Evolutionary conservation across 1,140 invertebrate species (phyloP), one percentile per base, ranked within the genome.

Genomic region (Lethocerus indicus): DNA sequence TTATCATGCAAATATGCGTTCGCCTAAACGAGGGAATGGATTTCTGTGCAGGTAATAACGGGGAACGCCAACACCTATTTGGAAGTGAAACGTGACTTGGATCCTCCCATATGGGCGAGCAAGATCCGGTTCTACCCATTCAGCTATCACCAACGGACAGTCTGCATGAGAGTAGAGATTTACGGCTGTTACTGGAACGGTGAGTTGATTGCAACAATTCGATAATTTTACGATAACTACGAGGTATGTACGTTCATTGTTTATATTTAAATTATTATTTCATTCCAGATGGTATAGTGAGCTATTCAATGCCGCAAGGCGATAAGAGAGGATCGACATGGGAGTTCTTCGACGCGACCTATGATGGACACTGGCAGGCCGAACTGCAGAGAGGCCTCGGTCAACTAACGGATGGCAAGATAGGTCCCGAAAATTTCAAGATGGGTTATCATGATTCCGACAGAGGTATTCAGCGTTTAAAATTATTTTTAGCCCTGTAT

Each of bases 11-110:
- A 20, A 41, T 9, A 44, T 16, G 32, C 21, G 35, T 42, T 6
- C 12, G 18, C 14, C 29, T 29, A 37, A 39, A 24, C 6, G 20
- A 47, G 16, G 23, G 50, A 32, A 47, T 25, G 44, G 27, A 14
- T 58, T 57, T 59, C 60, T 56, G 68, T 69, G 12, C 71, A 88
- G 85, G 74, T 86, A 48, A 69, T 90, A 25, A 63, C 71, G 5
- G 87, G 81, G 16, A 91, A 91, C 65, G 76, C 71, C 7, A 88
- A 91, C 64, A 87, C 86, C 14, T 87, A 86, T 61, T 69, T 84
- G 39, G 79, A 81, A 55, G 77, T 79, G 50, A 78, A 82, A 58
- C 75, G 82, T 58, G 73, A 78, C 21, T 65, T 87, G 51, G 73
- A 81, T 57, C 78, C 77, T 18, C 79, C 81, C 28, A 68, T 83